Percentiles rank a stretch among this genome's conserved stretches.
Evolutionary conservation across 2,888 invertebrate species (phyloP).

Genomic region (Augochlorella aurata): DNA sequence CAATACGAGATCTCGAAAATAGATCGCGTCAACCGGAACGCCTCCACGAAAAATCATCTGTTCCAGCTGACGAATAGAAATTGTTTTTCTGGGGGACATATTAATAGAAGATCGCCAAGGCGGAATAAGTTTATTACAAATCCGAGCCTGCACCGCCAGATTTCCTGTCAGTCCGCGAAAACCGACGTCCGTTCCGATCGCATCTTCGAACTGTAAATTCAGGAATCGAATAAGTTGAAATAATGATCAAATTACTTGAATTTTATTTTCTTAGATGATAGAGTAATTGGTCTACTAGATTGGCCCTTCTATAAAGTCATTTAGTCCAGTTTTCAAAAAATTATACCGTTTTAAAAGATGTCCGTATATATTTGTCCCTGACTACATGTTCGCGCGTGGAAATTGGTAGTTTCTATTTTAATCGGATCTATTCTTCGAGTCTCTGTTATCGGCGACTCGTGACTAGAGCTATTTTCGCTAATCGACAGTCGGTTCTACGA

Average conservation of each 20-base stretch:
- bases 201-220: not conserved
- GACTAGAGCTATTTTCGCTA: too few species aligned
- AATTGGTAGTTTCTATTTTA: not conserved
- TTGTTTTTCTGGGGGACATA: slow-evolving; percentile 23
- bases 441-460: not conserved
- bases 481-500: too few species aligned
- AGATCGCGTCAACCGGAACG: slow-evolving; percentile 13
- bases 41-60: not conserved
- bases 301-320: too few species aligned
- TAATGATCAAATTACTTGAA: not conserved
- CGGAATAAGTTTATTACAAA: slow-evolving; percentile 19
- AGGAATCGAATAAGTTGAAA: not conserved
- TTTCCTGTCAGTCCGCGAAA: not conserved
- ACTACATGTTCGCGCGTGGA: not conserved
- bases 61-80: not conserved
- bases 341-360: too few species aligned
- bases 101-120: slow-evolving; percentile 43
- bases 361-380: too few species aligned
- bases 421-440: not conserved
- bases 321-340: too few species aligned
- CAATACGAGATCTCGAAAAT: slow-evolving; percentile 26
- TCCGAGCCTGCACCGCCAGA: not conserved
- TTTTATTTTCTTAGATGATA: too few species aligned
- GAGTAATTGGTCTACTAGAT: too few species aligned
- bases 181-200: not conserved